Base-by-base conservation (phyloP, 2,113 vertebrate genomes). In the Rutilus rutilus region DNA sequence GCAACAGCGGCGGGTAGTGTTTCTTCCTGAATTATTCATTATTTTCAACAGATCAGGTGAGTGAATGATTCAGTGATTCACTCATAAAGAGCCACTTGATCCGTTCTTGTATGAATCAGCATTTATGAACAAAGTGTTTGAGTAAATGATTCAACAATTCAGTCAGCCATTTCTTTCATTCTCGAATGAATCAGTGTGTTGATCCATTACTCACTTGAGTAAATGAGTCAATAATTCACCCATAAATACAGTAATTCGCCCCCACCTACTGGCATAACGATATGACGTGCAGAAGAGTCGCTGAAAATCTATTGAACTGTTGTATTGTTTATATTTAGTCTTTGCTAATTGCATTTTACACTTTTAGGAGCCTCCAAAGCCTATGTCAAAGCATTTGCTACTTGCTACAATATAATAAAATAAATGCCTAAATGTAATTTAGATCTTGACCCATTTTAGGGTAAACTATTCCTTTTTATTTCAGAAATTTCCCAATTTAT, bases 381-480 rank as follows among this genome's bases (percentile, higher is more conserved):
- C 30, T 36, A 30, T 14, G 25, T 30, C 23, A 25, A 60, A 62
- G 12, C 59, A 62, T 25, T n/a, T 11, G 23, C 10, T 25, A 12
- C 25, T 25, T 12, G n/a, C n/a, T 5, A 62, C n/a, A 62, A n/a
- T 62, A 62, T 25, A 11, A 62, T 62, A 5, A 62, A 12, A 62
- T 62, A 1, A 57, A 71, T 39, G 19, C 3, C 17, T 19, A 36
- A 36, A 69, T 39, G 33, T 11, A 42, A 71, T 71, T 42, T 3
- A 21, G 39, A 71, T 71, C 33, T 42, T 42, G 33, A 42, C 9
- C 36, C 9, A 50, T 75, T 75, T 74, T 74, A n/a, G 12, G 71
- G 71, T 74, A 47, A 25, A 74, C 71, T 75, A 75, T 75, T 47
- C 71, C 42, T 75, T 75, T 57, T 75, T 25, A 74, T 74, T 14